Conservation (phyloP, 2,113 vertebrate genomes). For the Dipodomys spectabilis region DNA sequence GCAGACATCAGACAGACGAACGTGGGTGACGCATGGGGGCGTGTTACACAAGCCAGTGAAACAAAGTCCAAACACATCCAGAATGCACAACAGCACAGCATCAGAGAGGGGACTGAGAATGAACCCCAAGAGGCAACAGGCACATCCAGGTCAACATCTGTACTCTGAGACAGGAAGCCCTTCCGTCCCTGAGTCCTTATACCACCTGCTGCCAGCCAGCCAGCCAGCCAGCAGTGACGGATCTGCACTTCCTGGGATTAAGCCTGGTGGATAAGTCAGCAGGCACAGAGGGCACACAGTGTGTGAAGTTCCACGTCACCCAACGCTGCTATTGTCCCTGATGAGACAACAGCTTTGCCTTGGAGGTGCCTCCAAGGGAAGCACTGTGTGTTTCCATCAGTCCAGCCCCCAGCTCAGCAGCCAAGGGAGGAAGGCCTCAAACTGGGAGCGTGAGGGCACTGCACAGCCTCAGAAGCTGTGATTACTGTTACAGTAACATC, state of each 20-base stretch:
- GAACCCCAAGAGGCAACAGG: not conserved
- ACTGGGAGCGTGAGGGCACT: accelerated
- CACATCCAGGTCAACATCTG: not conserved
- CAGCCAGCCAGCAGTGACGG: not conserved
- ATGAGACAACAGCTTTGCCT: not conserved
- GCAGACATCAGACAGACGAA: not conserved
- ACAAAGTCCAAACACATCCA: not conserved
- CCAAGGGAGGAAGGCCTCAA: not conserved
- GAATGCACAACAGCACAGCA: not conserved
- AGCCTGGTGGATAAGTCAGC: not conserved
- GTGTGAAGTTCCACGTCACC: too few relatives aligned
- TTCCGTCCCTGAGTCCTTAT: not conserved
- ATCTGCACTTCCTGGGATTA: not conserved
- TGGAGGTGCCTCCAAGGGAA: not conserved
- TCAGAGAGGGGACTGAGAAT: not conserved
- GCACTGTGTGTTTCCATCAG: not conserved
- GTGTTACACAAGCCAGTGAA: not conserved
- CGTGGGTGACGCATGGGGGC: too few relatives aligned
- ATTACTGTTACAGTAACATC: not conserved
- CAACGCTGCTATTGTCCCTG: not conserved
- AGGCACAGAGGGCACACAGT: too few relatives aligned
- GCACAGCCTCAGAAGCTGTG: not conserved
- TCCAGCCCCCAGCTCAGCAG: not conserved
- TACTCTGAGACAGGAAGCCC: not conserved
- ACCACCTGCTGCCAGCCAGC: not conserved